Evolutionary conservation across 2,113 vertebrate species (phyloP).

Genomic region (Lota lota): DNA sequence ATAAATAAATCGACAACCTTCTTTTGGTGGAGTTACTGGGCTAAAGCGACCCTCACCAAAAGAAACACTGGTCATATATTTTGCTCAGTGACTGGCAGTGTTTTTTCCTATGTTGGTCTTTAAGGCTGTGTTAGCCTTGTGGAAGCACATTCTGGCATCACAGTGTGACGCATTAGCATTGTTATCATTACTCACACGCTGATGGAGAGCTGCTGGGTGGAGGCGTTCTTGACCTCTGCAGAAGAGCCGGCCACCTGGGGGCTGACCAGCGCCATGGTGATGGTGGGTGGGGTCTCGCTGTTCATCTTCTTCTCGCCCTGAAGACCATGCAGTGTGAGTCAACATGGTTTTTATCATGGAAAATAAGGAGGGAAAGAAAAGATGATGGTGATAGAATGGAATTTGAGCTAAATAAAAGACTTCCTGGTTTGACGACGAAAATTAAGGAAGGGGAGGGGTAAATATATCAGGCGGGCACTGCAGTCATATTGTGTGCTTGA

Average conservation of each 20-base stretch:
- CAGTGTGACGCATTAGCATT: slow-evolving; percentile 11
- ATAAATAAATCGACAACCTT: no score
- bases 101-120: neutral
- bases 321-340: neutral
- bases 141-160: slow-evolving; percentile 11
- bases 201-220: slow-evolving; percentile 78
- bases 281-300: slow-evolving; percentile 60
- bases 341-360: no score
- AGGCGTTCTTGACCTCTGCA: slow-evolving; percentile 64
- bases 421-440: no score
- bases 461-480: no score
- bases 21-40: no score
- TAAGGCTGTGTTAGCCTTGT: neutral
- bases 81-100: neutral
- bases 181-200: slow-evolving; percentile 72
- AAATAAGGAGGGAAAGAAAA: no score
- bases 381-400: no score
- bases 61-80: neutral
- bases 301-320: slow-evolving; percentile 69
- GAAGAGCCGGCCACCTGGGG: slow-evolving; percentile 61
- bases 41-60: no score
- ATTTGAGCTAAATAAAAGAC: no score
- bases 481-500: no score
- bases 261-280: slow-evolving; percentile 75
- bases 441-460: no score